Evolutionary conservation across 1,140 invertebrate species (phyloP).

Genomic region (Apolygus lucorum): DNA sequence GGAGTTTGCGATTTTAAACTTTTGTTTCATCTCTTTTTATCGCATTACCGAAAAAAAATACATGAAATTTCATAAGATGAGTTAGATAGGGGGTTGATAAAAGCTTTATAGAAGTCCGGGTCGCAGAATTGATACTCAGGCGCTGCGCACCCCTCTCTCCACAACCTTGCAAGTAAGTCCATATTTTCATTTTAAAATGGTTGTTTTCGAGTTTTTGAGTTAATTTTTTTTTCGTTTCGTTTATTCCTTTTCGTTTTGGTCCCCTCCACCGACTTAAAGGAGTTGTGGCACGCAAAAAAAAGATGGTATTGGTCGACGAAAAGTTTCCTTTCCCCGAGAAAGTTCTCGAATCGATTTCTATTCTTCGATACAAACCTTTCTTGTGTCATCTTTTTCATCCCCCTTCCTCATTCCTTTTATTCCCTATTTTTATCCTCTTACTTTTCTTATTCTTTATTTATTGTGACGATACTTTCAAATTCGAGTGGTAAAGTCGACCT

Average conservation of each 20-base stretch:
- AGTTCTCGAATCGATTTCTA: constrained; percentile 3
- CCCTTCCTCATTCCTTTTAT: neutral
- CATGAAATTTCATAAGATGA: constrained; percentile 32
- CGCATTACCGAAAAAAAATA: constrained; percentile 12
- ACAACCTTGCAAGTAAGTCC: constrained; percentile 24
- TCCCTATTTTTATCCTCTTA: neutral
- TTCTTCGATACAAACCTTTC: too few species aligned
- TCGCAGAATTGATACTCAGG: constrained; percentile 16
- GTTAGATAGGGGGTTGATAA: neutral
- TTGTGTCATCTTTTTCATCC: neutral
- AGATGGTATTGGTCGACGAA: neutral
- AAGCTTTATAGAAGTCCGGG: constrained; percentile 9
- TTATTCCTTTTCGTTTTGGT: neutral
- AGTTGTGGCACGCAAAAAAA: neutral
- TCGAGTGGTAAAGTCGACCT: neutral
- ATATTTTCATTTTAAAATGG: constrained; percentile 19
- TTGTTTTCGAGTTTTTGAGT: neutral
- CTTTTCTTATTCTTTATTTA: neutral
- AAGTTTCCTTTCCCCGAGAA: neutral
- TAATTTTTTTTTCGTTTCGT: constrained; percentile 18
- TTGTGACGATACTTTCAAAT: neutral
- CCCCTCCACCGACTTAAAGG: neutral
- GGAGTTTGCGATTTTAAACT: too few species aligned
- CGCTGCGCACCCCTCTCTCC: constrained; percentile 15
- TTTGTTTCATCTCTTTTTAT: too few species aligned